These are phyloP conservation scores for Drosophila varians DNA, from an alignment of 1,140 invertebrate species.

Conservation along the genomic window DNA sequence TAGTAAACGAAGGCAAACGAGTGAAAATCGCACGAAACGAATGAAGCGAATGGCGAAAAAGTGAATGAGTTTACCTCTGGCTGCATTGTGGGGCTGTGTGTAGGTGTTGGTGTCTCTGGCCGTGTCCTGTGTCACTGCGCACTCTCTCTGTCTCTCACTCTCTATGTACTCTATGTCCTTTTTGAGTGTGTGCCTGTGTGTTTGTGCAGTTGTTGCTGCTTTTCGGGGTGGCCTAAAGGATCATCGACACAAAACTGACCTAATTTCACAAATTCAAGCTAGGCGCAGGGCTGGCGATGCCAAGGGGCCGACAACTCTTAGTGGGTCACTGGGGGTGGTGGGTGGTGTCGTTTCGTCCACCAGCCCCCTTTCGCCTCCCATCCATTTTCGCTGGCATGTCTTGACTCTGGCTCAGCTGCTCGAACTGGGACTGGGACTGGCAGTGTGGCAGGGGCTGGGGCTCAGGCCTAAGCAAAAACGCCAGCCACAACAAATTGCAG, in stretches of 20 bases:
- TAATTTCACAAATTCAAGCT: conserved; percentile 82
- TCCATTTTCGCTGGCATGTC: conserved; percentile 29
- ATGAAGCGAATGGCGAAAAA: conserved; percentile 64
- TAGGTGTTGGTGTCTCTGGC: conserved; percentile 18
- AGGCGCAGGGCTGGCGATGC: conserved; percentile 65
- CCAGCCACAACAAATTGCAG: conserved; percentile 67
- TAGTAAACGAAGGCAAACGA: conserved; percentile 73
- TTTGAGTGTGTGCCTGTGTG: conserved; percentile 2
- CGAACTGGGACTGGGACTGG: neutral
- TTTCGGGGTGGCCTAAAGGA: conserved; percentile 72
- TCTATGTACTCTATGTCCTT: conserved; percentile 19
- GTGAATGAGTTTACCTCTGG: conserved; percentile 63
- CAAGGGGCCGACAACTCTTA: conserved; percentile 52
- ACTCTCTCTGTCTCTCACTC: conserved; percentile 60
- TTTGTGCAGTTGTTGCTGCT: conserved; percentile 48
- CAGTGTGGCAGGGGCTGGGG: too few relatives aligned
- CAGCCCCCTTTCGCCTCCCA: neutral
- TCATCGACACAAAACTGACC: conserved; percentile 84
- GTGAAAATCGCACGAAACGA: conserved; percentile 40
- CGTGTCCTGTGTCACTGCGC: conserved; percentile 57
- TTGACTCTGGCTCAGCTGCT: conserved; percentile 46
- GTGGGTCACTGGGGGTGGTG: conserved; percentile 67
- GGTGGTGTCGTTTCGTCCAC: conserved; percentile 18
- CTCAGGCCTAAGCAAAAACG: conserved; percentile 44
- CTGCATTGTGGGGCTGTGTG: conserved; percentile 40